Conservation (phyloP, 2,113 vertebrate species). For the Brienomyrus longianalis region DNA sequence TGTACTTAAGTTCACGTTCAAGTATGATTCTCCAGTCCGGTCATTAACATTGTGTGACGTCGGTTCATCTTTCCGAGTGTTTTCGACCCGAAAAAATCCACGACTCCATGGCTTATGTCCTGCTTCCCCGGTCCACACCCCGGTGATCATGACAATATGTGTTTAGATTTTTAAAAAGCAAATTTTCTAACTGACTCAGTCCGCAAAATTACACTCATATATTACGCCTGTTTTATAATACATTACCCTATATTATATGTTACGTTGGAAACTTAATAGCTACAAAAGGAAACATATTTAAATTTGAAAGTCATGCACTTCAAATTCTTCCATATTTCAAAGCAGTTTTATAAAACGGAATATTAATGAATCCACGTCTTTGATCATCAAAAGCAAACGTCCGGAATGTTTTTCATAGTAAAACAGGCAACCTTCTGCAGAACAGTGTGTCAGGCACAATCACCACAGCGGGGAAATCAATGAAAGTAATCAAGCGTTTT, state of each 20-base stretch:
- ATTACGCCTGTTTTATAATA: background rate
- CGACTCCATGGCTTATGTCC: no score
- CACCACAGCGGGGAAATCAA: background rate
- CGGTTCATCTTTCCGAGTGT: no score
- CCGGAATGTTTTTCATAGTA: background rate
- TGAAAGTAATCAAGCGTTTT: slow-evolving; percentile 2
- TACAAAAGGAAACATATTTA: background rate
- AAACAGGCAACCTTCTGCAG: slow-evolving; percentile 1
- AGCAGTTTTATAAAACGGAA: background rate
- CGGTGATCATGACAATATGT: background rate
- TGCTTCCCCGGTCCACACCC: no score
- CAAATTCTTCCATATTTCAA: background rate
- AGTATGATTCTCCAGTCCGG: no score
- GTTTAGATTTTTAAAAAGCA: background rate
- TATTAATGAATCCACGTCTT: background rate
- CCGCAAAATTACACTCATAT: background rate
- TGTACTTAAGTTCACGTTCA: no score
- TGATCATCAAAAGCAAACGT: background rate
- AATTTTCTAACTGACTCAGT: background rate
- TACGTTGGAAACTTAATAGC: background rate
- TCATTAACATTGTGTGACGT: no score
- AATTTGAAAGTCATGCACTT: background rate
- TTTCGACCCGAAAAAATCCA: no score
- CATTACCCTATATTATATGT: background rate
- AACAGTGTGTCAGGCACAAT: background rate